phyloP scores from a whole-genome alignment of 2,113 vertebrate genomes.

The Macrotus californicus region DNA sequence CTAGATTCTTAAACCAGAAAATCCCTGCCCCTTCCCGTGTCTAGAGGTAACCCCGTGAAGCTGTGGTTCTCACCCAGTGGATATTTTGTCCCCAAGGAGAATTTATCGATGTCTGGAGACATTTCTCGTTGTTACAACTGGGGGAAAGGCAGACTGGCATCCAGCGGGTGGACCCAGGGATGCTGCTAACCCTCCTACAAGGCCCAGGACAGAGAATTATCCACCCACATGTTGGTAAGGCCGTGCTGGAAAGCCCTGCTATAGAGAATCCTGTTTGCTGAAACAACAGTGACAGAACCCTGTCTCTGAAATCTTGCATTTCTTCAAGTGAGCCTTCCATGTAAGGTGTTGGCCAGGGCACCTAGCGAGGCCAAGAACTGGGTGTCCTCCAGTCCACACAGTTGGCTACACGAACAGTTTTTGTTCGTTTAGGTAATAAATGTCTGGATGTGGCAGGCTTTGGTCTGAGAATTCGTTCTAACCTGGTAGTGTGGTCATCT shows the following conservation, averaged over 20 bases:
- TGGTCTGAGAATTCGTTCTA: neutral
- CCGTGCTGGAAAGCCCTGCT: neutral
- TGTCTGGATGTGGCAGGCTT: neutral
- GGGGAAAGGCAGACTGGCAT: neutral
- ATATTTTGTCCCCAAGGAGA: neutral
- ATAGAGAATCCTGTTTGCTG: neutral
- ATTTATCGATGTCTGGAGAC: neutral
- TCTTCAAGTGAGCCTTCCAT: neutral
- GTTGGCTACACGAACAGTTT: neutral
- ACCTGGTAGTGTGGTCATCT: neutral
- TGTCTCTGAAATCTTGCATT: neutral
- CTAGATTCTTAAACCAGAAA: neutral
- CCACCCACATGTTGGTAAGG: neutral
- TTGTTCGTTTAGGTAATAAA: neutral
- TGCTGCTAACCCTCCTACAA: neutral
- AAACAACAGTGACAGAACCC: neutral
- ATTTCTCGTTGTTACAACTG: neutral
- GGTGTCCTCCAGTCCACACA: neutral
- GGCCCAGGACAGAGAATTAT: neutral
- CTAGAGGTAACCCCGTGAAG: neutral
- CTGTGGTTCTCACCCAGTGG: neutral
- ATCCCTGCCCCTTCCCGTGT: neutral
- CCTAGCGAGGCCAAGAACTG: neutral
- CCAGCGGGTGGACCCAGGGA: neutral
- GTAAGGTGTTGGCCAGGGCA: neutral